phyloP scores from a whole-genome alignment of 2,888 invertebrate genomes.

The Heliconius hortense region DNA sequence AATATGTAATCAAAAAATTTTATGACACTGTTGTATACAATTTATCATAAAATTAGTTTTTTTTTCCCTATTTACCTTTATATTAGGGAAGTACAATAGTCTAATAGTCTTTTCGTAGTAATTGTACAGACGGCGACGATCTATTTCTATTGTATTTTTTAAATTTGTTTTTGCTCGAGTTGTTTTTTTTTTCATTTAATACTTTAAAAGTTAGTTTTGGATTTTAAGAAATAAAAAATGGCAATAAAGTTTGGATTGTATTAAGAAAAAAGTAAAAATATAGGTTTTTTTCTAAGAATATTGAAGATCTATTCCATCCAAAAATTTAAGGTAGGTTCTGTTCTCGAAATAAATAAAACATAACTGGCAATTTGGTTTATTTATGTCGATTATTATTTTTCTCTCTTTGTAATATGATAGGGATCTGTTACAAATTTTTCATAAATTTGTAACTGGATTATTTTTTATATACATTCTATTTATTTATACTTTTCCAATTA shows the following conservation, averaged over 20 bases:
- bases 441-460: not conserved
- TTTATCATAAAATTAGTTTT: not conserved
- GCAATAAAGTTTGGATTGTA: too few species aligned
- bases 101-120: not conserved
- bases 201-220: too few species aligned
- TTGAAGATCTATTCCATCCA: conserved; percentile 5
- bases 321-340: not conserved
- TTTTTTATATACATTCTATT: not conserved
- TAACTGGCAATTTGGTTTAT: too few species aligned
- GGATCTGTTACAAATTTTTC: too few species aligned
- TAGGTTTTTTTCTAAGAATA: not conserved
- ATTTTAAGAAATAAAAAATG: too few species aligned
- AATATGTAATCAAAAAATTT: too few species aligned
- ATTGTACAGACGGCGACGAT: not conserved
- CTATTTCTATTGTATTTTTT: not conserved
- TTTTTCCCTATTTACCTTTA: not conserved
- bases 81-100: not conserved
- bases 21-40: not conserved
- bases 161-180: too few species aligned
- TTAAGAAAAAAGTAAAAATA: not conserved
- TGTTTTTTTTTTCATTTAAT: too few species aligned
- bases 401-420: too few species aligned
- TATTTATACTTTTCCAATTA: too few species aligned
- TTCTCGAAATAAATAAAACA: too few species aligned
- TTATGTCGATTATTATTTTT: too few species aligned